A percentile compares a stretch with the other conserved stretches of the same genome.
Conservation (phyloP, 2,888 invertebrate species). For the Callimorpha dominula region DNA sequence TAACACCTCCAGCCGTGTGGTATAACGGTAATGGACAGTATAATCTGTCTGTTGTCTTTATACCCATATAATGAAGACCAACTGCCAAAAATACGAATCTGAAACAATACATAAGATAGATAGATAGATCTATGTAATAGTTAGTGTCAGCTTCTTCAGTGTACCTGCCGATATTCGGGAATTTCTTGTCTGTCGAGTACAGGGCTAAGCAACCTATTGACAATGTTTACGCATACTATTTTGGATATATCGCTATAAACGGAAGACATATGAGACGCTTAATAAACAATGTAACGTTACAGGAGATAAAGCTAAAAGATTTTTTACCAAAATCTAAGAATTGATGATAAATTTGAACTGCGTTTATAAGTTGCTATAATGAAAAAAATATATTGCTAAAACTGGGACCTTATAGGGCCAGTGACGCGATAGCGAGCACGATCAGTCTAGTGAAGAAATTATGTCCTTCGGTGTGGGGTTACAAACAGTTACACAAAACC, state of each 20-base stretch:
- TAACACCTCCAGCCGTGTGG: constrained; percentile 97
- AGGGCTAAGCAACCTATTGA: not conserved
- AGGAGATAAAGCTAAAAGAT: not conserved
- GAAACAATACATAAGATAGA: constrained; percentile 28
- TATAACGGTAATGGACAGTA: constrained; percentile 98
- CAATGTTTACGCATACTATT: not conserved
- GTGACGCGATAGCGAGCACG: too few relatives aligned
- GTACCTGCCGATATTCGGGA: not conserved
- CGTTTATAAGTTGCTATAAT: too few relatives aligned
- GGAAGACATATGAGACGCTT: not conserved
- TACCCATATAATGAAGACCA: constrained; percentile 89
- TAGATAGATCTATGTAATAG: not conserved
- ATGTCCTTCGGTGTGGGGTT: not conserved
- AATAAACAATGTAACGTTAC: not conserved
- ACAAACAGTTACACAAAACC: not conserved
- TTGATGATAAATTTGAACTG: too few relatives aligned
- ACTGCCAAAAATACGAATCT: constrained; percentile 93
- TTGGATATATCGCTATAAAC: not conserved
- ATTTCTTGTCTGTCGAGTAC: not conserved
- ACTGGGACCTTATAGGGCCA: too few relatives aligned
- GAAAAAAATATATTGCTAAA: too few relatives aligned
- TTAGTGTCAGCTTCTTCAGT: not conserved
- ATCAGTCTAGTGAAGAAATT: not conserved
- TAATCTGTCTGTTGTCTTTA: constrained; percentile 90
- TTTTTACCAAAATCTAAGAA: too few relatives aligned